Evolutionary conservation across 1,140 invertebrate genomes (phyloP), one percentile per base, ranked within the genome.

Genomic region (Cardiocondyla obscurior): DNA sequence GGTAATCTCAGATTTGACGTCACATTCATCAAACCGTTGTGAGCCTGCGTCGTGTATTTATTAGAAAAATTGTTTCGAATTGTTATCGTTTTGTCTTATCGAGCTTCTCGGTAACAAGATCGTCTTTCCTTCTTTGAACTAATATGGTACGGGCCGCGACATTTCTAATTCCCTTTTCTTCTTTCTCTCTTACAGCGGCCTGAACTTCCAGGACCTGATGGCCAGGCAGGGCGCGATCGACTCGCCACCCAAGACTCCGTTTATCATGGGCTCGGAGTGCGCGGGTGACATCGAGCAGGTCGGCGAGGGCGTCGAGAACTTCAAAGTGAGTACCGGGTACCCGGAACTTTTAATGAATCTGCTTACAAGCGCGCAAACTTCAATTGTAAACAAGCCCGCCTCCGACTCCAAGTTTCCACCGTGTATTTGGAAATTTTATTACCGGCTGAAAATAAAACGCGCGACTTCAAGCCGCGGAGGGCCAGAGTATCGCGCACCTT

Each of bases 251-350:
- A 98, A 98, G 94, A 97, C 97, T 14, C 98, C 98, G 0, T 96
- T 98, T 93, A 97, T 97, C 90, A 95, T 98, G 91, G 98, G 98
- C 53, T 97, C 97, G 88, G 98, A 98, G 92, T 98, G 97, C 92
- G 96, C 97, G 74, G 98, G 98, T 62, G 96, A 97, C 88, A 95
- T 98, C 46, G 97, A 97, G 90, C 95, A 96, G 89, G 94, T 98
- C 82, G 97, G 97, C 57, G 97, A 97, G 93, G 96, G 96, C 57
- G 97, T 98, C n/a, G 96, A 96, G 85, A 96, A 96, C 87, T 96
- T 98, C 90, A 96, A 97, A 95, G 97, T 98, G 94, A 95, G 94
- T 93, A 39, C 33, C 64, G 58, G 16, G n/a, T n/a, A n/a, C 53
- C 19, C 8, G 57, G 14, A 76, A 79, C 74, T 79, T 79, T 79